A percentile compares a stretch with the other conserved stretches of the same genome.
Evolutionary conservation across 1,140 invertebrate genomes (phyloP).

Genomic region (Drosophila subobscura): DNA sequence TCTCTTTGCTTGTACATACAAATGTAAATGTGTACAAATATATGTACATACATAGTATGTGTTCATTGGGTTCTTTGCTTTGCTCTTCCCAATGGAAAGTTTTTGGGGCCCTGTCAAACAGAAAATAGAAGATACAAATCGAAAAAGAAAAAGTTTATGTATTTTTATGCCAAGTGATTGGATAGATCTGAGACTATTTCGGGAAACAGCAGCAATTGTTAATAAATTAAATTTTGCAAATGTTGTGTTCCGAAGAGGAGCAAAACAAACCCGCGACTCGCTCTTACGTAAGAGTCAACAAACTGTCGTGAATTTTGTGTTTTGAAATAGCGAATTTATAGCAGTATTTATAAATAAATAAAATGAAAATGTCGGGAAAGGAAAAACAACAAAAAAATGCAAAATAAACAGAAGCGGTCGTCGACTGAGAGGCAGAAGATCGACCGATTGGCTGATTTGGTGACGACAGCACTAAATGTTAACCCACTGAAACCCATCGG

Average conservation of each 20-base stretch:
- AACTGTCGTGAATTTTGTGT: constrained; percentile 57
- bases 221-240: constrained; percentile 60
- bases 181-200: constrained; percentile 32
- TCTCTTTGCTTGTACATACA: constrained; percentile 12
- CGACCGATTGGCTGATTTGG: constrained; percentile 20
- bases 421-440: constrained; percentile 38
- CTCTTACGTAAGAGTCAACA: constrained; percentile 75
- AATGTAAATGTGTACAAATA: background rate
- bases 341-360: constrained; percentile 64
- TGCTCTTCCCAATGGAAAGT: constrained; percentile 67
- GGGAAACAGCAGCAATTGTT: constrained; percentile 49
- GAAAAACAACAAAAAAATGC: constrained; percentile 47
- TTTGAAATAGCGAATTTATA: constrained; percentile 2
- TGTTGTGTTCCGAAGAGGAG: constrained; percentile 43
- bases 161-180: constrained; percentile 11
- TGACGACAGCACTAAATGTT: constrained; percentile 47
- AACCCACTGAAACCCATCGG: constrained; percentile 13
- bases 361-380: constrained; percentile 53
- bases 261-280: constrained; percentile 40
- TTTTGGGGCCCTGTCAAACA: constrained; percentile 29
- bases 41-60: constrained; percentile 12
- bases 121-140: background rate
- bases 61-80: constrained; percentile 32
- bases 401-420: constrained; percentile 72
- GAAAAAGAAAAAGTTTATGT: constrained; percentile 5